A percentile compares a stretch with the other conserved stretches of the same genome.
Conservation (phyloP, 2,797 vertebrate species). For the Lophotriccus pileatus region DNA sequence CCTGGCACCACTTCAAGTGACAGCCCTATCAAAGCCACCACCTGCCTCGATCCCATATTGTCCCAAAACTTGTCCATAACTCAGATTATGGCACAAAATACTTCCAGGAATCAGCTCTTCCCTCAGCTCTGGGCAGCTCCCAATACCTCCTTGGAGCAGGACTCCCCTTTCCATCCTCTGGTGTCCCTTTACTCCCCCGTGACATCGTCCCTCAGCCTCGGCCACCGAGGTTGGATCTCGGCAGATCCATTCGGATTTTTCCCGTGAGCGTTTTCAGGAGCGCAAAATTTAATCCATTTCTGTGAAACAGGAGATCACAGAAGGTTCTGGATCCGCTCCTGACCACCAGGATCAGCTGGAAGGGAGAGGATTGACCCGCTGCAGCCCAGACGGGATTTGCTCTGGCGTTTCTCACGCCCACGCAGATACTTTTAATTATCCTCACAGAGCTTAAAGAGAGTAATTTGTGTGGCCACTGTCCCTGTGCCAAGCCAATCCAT, state of each 20-base stretch:
- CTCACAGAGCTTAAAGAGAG: background rate
- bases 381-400: background rate
- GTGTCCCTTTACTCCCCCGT: background rate
- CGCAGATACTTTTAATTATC: background rate
- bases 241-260: background rate
- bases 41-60: rapidly evolving
- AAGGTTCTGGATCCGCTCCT: background rate
- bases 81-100: background rate
- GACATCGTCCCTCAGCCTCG: background rate
- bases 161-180: background rate
- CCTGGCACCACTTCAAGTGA: background rate
- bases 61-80: background rate
- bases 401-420: background rate
- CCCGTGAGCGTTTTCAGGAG: background rate
- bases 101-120: background rate
- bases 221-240: background rate
- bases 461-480: background rate
- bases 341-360: background rate
- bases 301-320: background rate
- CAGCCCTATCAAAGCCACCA: background rate
- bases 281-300: background rate
- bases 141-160: background rate
- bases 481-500: background rate
- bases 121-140: background rate
- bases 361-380: background rate